Evolutionary conservation across 2,888 invertebrate species (phyloP), one percentile per base, ranked within the genome.

Genomic region (Calameuta filiformis): DNA sequence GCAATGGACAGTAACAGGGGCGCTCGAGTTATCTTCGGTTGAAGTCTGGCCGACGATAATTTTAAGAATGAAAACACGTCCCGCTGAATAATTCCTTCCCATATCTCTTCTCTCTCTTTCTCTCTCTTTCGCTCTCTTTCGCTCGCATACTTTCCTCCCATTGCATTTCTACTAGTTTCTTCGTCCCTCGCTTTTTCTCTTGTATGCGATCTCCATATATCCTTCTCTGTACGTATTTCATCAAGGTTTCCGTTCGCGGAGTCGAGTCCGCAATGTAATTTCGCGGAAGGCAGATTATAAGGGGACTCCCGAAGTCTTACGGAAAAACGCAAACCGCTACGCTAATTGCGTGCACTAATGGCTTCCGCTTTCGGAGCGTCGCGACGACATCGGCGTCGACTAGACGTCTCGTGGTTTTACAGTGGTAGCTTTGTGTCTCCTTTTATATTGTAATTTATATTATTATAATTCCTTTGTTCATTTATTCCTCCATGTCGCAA

Each of bases 301-400:
- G 76, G 68, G 75, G 35, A 68, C 34, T 23, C 34, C 33, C 74
- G 74, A 30, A 34, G 74, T 15, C 35, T 35, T 37, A 74, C 74
- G 74, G 79, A 79, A 76, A 76, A 35, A 23, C 73, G 68, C 34
- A 33, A 33, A 79, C 73, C 79, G 77, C 80, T 56, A 56, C 84
- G 76, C 84, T 83, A 84, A 84, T 84, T 84, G 81, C 81, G 79
- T 80, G 83, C 80, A 81, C 81, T 86, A 85, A 86, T 85, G 81
- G 78, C 79, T 79, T 76, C 78, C 84, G 82, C 84, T 83, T 85
- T 82, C 75, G 76, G 69, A 40, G 77, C 31, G 71, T 71, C 71
- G 71, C 71, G 34, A 34, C 71, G 76, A 37, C 80, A 79, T 37
- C 77, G 31, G 74, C 77, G 79, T 71, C 73, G 76, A 77, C 77